phyloP scores from a whole-genome alignment of 2,797 vertebrate genomes.

The Rhinatrema bivittatum region DNA sequence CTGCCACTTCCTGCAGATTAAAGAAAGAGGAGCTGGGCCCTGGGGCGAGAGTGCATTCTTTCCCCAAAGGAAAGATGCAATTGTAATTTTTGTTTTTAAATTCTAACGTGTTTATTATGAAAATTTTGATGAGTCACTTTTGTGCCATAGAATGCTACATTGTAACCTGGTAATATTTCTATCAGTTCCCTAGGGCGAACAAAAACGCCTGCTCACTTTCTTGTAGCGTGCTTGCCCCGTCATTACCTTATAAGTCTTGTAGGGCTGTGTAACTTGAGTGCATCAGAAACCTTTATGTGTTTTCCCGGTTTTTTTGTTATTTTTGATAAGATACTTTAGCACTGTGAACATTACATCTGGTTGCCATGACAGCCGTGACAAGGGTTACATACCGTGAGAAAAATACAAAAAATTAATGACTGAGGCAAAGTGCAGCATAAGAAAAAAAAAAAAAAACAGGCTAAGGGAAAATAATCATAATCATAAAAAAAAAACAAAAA shows the following conservation, averaged over 20 bases:
- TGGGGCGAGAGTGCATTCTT: not conserved
- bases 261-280: no score
- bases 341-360: constrained; percentile 63
- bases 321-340: constrained; percentile 74
- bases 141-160: constrained; percentile 4
- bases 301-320: constrained; percentile 73
- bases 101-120: constrained; percentile 15
- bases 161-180: constrained; percentile 17
- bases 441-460: constrained; percentile 72
- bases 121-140: constrained; percentile 15
- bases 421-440: constrained; percentile 58
- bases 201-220: no score
- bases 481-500: constrained; percentile 65
- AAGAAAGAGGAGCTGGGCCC: not conserved
- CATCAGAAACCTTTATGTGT: not conserved
- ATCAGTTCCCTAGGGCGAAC: constrained; percentile 6
- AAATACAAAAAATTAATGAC: constrained; percentile 71
- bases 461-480: no score
- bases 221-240: no score
- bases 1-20: no score
- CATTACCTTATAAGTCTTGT: no score
- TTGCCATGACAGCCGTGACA: constrained; percentile 72
- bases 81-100: not conserved
- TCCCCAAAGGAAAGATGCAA: no score
- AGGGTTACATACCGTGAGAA: constrained; percentile 73